phyloP scores from a whole-genome alignment of 2,113 vertebrate species.

The Cephalopholis sonnerati region DNA sequence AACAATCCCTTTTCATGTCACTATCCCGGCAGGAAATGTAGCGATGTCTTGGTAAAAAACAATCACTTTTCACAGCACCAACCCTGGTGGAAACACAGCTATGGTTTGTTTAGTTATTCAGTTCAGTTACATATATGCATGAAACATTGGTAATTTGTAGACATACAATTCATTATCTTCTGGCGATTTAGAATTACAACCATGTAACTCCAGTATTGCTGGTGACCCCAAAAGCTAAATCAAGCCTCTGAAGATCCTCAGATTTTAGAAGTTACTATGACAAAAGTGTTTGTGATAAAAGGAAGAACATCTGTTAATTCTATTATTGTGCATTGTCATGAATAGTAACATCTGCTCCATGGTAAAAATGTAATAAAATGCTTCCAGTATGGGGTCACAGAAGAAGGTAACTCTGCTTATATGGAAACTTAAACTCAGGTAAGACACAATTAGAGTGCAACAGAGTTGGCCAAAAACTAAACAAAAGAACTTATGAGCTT shows the following conservation, averaged over 20 bases:
- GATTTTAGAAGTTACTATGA: not conserved
- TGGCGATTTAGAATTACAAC: not conserved
- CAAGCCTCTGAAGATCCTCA: not conserved
- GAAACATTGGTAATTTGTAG: too few species aligned
- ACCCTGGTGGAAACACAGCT: too few species aligned
- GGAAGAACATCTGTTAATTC: not conserved
- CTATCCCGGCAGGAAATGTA: too few species aligned
- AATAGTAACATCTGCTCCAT: not conserved
- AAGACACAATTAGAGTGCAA: too few species aligned
- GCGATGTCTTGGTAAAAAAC: too few species aligned
- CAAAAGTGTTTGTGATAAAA: not conserved
- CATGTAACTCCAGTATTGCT: not conserved
- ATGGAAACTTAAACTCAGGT: not conserved
- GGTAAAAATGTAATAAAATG: not conserved
- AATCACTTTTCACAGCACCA: too few species aligned
- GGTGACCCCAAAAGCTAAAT: not conserved
- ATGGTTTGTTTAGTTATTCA: too few species aligned
- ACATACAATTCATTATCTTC: too few species aligned
- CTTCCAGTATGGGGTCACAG: not conserved
- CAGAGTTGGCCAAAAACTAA: too few species aligned
- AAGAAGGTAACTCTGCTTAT: not conserved
- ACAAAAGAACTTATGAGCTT: too few species aligned
- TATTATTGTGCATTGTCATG: not conserved
- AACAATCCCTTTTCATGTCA: too few species aligned
- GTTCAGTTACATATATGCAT: too few species aligned